Conservation (phyloP, 2,113 vertebrate species). For the Regulus satrapa region DNA sequence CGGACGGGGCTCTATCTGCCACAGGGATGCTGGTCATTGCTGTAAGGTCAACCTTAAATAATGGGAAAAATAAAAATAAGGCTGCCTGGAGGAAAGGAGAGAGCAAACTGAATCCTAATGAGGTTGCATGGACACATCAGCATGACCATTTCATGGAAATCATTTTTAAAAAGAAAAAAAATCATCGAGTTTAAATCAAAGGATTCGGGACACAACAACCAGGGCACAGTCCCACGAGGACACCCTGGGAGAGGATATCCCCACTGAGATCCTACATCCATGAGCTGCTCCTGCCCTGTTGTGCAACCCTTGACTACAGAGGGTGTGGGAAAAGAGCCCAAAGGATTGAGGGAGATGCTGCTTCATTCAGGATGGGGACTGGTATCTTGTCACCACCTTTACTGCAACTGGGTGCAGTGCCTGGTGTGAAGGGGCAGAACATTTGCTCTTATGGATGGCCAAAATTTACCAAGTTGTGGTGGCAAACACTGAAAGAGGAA, state of each 20-base stretch:
- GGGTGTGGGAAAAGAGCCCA: background rate
- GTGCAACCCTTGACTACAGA: background rate
- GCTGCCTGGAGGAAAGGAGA: background rate
- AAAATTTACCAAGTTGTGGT: background rate
- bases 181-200: background rate
- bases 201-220: background rate
- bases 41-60: background rate
- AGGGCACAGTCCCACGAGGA: background rate
- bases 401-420: fast-evolving
- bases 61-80: background rate
- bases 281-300: background rate
- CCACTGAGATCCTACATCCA: background rate
- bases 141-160: background rate
- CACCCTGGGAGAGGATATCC: background rate
- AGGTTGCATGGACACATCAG: background rate
- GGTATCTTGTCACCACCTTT: background rate
- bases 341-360: background rate
- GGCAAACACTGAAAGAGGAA: constrained; percentile 1
- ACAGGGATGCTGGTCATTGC: background rate
- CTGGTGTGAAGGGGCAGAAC: background rate
- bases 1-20: fast-evolving
- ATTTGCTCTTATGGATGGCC: background rate
- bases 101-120: background rate
- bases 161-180: fast-evolving
- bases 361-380: fast-evolving